Evolutionary conservation across 2,797 vertebrate species (phyloP).

Genomic region (Galaxias olidus): DNA sequence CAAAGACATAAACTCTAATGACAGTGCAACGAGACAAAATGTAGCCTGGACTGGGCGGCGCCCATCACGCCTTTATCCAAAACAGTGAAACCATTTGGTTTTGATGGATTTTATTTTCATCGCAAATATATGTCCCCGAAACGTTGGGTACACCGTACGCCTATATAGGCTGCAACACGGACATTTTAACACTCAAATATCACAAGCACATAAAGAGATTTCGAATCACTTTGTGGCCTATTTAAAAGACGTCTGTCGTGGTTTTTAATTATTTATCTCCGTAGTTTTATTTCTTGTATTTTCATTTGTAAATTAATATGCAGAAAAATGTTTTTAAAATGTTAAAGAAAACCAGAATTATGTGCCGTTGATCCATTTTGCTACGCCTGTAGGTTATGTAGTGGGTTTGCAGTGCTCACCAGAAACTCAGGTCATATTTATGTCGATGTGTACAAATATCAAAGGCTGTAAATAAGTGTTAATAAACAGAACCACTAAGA

Average conservation of each 20-base stretch:
- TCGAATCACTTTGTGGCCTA: conserved; percentile 67
- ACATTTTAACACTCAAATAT: conserved; percentile 49
- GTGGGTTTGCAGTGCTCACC: conserved; percentile 61
- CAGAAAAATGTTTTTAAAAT: conserved; percentile 50
- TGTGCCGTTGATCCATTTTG: conserved; percentile 57
- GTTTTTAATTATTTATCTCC: conserved; percentile 79
- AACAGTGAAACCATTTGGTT: neutral
- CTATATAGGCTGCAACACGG: conserved; percentile 15
- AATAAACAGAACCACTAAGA: conserved; percentile 82
- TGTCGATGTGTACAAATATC: conserved; percentile 80
- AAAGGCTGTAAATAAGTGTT: conserved; percentile 84
- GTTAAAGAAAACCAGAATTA: conserved; percentile 52
- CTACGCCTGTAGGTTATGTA: conserved; percentile 50
- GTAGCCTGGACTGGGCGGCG: neutral
- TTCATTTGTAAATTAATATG: conserved; percentile 68
- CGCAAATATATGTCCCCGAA: conserved; percentile 3
- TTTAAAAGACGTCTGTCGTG: conserved; percentile 76
- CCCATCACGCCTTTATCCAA: neutral
- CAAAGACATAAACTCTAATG: conserved; percentile 55
- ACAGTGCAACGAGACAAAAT: conserved; percentile 2
- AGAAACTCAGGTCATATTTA: conserved; percentile 85
- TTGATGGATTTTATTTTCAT: conserved; percentile 42
- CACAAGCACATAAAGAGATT: conserved; percentile 68
- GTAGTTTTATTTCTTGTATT: conserved; percentile 62
- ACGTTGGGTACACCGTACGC: conserved; percentile 6